Evolutionary conservation across 2,888 invertebrate genomes (phyloP), one percentile per base, ranked within the genome.

Genomic region (Malthinus flaveolus): DNA sequence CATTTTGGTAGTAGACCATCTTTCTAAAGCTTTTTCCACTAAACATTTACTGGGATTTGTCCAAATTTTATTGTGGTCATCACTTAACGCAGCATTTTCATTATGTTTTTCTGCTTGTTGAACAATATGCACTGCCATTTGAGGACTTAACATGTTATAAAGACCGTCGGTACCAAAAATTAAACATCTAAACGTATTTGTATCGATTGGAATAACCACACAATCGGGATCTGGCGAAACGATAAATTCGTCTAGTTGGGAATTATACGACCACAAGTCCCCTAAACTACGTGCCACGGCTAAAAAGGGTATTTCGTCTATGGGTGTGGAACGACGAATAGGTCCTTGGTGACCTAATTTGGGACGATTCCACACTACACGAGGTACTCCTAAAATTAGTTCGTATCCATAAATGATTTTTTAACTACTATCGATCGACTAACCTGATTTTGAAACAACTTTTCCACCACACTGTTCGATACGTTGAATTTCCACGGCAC

Each of bases 141-240:
- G 87, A 0, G 95, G 85, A 1, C 88, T 87, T 63, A 98, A 81
- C 87, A 98, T 95, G 79, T 99, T 98, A 91, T 95, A 98, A 33
- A 98, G 81, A 0, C 98, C 98, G 78, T 99, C 98, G 0, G 97
- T 96, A 52, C 96, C 97, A 71, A 98, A 90, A 66, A 98, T 91
- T 37, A 98, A 82, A 81, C 97, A 98, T 68, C 91, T 79, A 74
- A 88, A 88, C 65, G 84, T 85, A 49, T 86, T 83, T 9, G 93
- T 85, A 77, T 95, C 90, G 67, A 95, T 90, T 62, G 87, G 85
- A 60, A 93, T 81, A 1, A 96, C 95, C 58, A 87, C 86, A 8
- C 97, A 93, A 81, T 99, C 98, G 0, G 98, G 98, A 77, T 95
- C 95, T 0, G 98, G 98, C 32, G 96, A 96, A n/a, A 99, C 97